Evolutionary conservation across 2,888 invertebrate genomes (phyloP).

Genomic region (Aromia moschata): DNA sequence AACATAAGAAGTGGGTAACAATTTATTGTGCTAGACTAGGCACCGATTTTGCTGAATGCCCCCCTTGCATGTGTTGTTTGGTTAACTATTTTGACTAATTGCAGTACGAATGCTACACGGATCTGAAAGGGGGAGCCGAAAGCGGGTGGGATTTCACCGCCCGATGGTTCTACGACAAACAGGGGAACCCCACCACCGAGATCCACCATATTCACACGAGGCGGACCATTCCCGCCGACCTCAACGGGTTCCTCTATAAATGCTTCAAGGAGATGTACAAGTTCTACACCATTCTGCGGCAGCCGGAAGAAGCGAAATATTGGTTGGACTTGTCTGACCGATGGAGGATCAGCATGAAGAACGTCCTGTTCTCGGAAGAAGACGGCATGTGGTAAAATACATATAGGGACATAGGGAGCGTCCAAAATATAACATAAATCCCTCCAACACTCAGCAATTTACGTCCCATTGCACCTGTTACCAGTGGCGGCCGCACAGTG

Average conservation of each 20-base stretch:
- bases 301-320: slow-evolving; percentile 63
- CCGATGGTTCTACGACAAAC: slow-evolving; percentile 75
- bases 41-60: too few relatives aligned
- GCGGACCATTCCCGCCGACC: slow-evolving; percentile 80
- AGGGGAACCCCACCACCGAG: slow-evolving; percentile 60
- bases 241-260: slow-evolving; percentile 80
- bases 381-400: slow-evolving; percentile 77
- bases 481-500: too few relatives aligned
- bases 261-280: slow-evolving; percentile 72
- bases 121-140: slow-evolving; percentile 70
- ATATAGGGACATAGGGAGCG: too few relatives aligned
- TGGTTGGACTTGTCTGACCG: slow-evolving; percentile 61
- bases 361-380: slow-evolving; percentile 80
- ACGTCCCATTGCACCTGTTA: too few relatives aligned
- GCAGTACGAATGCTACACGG: slow-evolving; percentile 67
- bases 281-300: slow-evolving; percentile 67
- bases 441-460: too few relatives aligned
- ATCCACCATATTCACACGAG: slow-evolving; percentile 73
- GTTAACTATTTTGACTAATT: too few relatives aligned
- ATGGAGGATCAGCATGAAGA: slow-evolving; percentile 72
- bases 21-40: too few relatives aligned
- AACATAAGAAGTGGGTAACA: too few relatives aligned
- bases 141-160: slow-evolving; percentile 90
- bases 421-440: too few relatives aligned
- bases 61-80: too few relatives aligned